These are phyloP conservation scores for Metalampra italica DNA, from an alignment of 2,888 invertebrate species.

Conservation along the genomic window DNA sequence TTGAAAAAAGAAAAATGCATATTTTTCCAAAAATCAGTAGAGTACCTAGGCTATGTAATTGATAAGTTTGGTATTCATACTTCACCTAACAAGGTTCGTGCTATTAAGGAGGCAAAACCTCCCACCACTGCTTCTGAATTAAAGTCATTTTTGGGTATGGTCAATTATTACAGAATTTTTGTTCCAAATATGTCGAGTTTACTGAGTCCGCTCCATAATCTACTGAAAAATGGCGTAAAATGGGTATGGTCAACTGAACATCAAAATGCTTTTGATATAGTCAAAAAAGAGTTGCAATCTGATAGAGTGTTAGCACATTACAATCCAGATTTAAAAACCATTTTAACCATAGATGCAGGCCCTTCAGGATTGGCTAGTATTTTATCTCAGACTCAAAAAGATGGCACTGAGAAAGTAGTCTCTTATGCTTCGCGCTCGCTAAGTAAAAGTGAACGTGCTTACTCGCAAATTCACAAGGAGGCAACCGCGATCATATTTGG, in stretches of 20 bases:
- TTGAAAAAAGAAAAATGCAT: slow-evolving; percentile 8
- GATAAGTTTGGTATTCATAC: slow-evolving; percentile 11
- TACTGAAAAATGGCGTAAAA: not conserved
- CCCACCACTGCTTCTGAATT: not conserved
- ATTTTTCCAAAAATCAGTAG: slow-evolving; percentile 10
- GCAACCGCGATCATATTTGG: slow-evolving; percentile 11
- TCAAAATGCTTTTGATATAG: not conserved
- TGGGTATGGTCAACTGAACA: not conserved
- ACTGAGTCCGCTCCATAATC: not conserved
- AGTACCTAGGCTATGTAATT: slow-evolving; percentile 14
- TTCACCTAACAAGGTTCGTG: slow-evolving; percentile 7
- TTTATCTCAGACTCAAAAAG: slow-evolving; percentile 10
- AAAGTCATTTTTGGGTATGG: slow-evolving; percentile 4
- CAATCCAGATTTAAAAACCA: slow-evolving; percentile 1
- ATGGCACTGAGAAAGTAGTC: slow-evolving; percentile 12
- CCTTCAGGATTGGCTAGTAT: slow-evolving; percentile 13
- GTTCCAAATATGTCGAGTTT: not conserved
- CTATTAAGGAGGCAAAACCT: slow-evolving; percentile 4
- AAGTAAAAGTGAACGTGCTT: slow-evolving; percentile 8
- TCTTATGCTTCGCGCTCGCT: slow-evolving; percentile 9
- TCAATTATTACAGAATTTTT: slow-evolving; percentile 3
- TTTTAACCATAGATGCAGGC: slow-evolving; percentile 12
- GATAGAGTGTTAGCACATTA: slow-evolving; percentile 11
- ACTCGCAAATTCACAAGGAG: slow-evolving; percentile 10
- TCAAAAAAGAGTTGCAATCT: slow-evolving; percentile 8